Conservation (phyloP, 2,888 invertebrate genomes). For the Willowsia nigromaculata region DNA sequence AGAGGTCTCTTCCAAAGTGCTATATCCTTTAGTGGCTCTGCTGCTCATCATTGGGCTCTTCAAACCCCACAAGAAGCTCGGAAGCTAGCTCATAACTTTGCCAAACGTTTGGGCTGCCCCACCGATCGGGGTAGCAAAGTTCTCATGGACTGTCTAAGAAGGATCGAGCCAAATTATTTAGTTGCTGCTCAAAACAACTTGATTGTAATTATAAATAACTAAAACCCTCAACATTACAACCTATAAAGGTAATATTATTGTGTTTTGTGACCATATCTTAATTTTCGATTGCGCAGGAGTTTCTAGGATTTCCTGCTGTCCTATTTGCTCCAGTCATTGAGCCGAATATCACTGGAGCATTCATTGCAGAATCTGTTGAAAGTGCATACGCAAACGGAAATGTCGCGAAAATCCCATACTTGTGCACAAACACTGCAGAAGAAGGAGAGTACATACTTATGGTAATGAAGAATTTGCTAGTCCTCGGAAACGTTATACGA, state of each 20-base stretch:
- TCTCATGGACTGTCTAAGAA: conserved; percentile 64
- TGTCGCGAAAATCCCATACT: conserved; percentile 68
- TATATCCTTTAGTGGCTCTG: conserved; percentile 61
- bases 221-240: too few relatives aligned
- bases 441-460: conserved; percentile 65
- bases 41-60: conserved; percentile 72
- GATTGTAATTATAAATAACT: conserved; percentile 54
- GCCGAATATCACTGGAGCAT: conserved; percentile 62
- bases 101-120: conserved; percentile 65
- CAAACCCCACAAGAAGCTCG: conserved; percentile 56
- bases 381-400: conserved; percentile 64
- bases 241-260: too few relatives aligned
- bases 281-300: conserved; percentile 52
- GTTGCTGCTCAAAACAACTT: conserved; percentile 71
- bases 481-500: conserved; percentile 37
- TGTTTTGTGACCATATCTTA: neutral
- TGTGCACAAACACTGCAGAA: conserved; percentile 62
- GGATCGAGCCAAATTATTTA: conserved; percentile 60
- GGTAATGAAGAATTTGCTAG: conserved; percentile 47
- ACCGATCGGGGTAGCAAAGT: conserved; percentile 38
- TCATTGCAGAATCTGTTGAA: conserved; percentile 68
- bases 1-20: conserved; percentile 60
- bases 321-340: conserved; percentile 72
- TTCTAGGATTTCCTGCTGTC: conserved; percentile 64
- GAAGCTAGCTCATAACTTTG: conserved; percentile 51